Evolutionary conservation across 2,888 invertebrate genomes (phyloP), one percentile per base, ranked within the genome.

Genomic region (Tricholauxania praeusta): DNA sequence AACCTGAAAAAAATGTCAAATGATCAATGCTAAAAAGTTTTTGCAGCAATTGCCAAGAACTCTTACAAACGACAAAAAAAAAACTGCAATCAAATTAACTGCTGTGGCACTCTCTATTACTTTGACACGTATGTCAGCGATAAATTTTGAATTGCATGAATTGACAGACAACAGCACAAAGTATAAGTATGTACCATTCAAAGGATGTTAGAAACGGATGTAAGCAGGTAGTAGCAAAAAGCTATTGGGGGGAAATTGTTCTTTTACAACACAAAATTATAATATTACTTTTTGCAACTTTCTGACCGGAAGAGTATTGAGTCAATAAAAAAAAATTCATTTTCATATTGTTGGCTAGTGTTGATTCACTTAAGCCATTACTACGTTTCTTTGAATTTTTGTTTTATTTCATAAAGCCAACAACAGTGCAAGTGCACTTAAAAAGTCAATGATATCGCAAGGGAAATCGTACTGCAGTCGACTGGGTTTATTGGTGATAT

Each of bases 121-220:
- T 57, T 57, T 8, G 28, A 57, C 57, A 57, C 28, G 22, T 57
- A 57, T 57, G 57, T 14, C 57, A 15, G 22, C 28, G 57, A 57
- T 57, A 57, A 57, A 57, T 57, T 22, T 28, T 57, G 22, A 57
- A 57, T 57, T 28, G 19, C 57, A 57, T n/a, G 57, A 2, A 19
- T 12, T 14, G 22, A 57, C 57, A 57, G 22, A 57, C 57, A 57
- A 28, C 22, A 14, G 15, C 39, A 39, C 39, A 10, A 39, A 39
- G 8, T 7, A 10, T 10, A 39, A 10, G 28, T 57, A 28, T 14
- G 28, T 57, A 28, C 12, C 57, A 55, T 14, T 19, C 22, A 22
- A 15, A 12, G 28, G 57, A 57, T 12, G 28, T 28, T 14, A 3
- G 57, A 14, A 57, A 22, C 57, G 14, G 28, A 57, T 28, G 14